Percentiles rank a stretch among this genome's conserved stretches.
Evolutionary conservation across 2,888 invertebrate species (phyloP).

Genomic region (Imbricaverruca yamaguchii): DNA sequence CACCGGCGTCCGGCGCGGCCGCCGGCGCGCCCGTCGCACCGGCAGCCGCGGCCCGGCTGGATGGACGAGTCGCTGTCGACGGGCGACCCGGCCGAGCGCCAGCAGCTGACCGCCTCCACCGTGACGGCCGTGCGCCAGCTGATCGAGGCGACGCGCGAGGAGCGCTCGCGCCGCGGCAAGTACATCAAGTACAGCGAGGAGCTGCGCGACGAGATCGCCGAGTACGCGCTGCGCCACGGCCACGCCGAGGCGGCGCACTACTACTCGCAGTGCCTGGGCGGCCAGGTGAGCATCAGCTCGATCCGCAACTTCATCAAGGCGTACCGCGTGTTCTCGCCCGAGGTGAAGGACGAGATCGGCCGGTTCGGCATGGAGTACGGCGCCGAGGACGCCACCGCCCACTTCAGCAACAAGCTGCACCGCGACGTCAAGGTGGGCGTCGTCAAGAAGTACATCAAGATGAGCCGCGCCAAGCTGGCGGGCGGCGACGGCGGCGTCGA

Average conservation of each 20-base stretch:
- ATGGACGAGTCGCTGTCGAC: neutral
- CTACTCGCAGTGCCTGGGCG: slow-evolving; percentile 36
- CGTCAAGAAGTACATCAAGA: slow-evolving; percentile 36
- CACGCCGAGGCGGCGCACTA: slow-evolving; percentile 34
- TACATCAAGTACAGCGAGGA: slow-evolving; percentile 37
- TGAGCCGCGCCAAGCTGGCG: slow-evolving; percentile 32
- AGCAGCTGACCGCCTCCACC: slow-evolving; percentile 34
- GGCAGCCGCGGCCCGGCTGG: neutral
- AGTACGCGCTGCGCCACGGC: slow-evolving; percentile 36
- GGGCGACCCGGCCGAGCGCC: slow-evolving; percentile 28
- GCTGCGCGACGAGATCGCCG: slow-evolving; percentile 36
- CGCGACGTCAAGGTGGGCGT: slow-evolving; percentile 34
- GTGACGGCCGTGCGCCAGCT: slow-evolving; percentile 36
- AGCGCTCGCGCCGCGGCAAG: slow-evolving; percentile 35
- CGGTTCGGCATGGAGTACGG: slow-evolving; percentile 35
- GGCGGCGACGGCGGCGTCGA: slow-evolving; percentile 29
- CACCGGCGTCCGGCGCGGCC: slow-evolving; percentile 13
- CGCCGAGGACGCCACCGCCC: slow-evolving; percentile 34
- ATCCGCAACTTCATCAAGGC: slow-evolving; percentile 37
- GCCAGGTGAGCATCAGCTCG: slow-evolving; percentile 36
- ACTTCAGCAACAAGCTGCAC: slow-evolving; percentile 35
- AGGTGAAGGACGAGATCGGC: slow-evolving; percentile 37
- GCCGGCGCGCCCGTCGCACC: neutral
- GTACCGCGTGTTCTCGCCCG: slow-evolving; percentile 34
- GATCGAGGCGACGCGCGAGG: slow-evolving; percentile 36